A percentile compares a stretch with the other conserved stretches of the same genome.
Evolutionary conservation across 2,888 invertebrate genomes (phyloP).

Genomic region (Ceriagrion tenellum): DNA sequence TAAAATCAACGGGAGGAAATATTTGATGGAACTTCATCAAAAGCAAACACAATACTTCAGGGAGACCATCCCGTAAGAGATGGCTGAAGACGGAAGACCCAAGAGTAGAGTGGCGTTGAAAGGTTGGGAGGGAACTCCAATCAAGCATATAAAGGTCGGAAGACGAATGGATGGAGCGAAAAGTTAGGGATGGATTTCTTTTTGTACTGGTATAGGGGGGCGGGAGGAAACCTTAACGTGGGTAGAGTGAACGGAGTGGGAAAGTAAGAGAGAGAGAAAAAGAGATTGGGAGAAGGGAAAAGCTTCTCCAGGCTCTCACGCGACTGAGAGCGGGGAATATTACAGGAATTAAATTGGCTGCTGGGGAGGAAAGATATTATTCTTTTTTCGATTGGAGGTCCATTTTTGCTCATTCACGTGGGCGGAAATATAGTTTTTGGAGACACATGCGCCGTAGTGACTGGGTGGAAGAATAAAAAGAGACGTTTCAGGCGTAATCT

Average conservation of each 20-base stretch:
- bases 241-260: not conserved
- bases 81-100: too few relatives aligned
- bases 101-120: too few relatives aligned
- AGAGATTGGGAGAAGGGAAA: not conserved
- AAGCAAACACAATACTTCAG: too few relatives aligned
- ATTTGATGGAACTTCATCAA: too few relatives aligned
- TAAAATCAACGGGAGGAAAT: too few relatives aligned
- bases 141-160: not conserved
- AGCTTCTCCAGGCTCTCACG: not conserved
- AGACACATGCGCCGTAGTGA: not conserved
- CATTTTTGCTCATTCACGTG: not conserved
- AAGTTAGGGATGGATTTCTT: constrained; percentile 28
- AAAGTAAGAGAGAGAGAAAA: not conserved
- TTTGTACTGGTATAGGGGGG: not conserved
- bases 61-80: too few relatives aligned
- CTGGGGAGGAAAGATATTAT: not conserved
- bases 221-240: not conserved
- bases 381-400: not conserved
- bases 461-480: too few relatives aligned
- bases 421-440: not conserved
- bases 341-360: not conserved
- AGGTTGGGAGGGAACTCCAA: too few relatives aligned
- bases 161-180: not conserved
- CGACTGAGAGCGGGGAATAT: not conserved
- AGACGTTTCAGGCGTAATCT: too few relatives aligned